A percentile compares a stretch with the other conserved stretches of the same genome.
Evolutionary conservation across 2,888 invertebrate species (phyloP).

Genomic region (Ophraella communa): DNA sequence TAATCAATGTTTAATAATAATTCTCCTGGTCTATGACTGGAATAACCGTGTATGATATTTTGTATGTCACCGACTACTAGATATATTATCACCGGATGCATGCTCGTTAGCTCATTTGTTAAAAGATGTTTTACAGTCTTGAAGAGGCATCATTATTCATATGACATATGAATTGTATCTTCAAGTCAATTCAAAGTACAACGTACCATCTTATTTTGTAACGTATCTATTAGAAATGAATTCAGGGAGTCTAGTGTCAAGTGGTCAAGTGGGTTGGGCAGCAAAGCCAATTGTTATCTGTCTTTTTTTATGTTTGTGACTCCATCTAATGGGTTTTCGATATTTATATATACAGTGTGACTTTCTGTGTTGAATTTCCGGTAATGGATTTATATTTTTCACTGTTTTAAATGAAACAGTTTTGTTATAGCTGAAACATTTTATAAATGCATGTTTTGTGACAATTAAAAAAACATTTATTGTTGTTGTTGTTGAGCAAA

Average conservation of each 20-base stretch:
- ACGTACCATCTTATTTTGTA: slow-evolving; percentile 9
- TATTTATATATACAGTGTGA: not conserved
- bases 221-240: slow-evolving; percentile 26
- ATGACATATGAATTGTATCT: slow-evolving; percentile 26
- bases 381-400: no score
- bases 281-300: not conserved
- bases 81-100: slow-evolving; percentile 30
- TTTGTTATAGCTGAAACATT: no score
- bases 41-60: slow-evolving; percentile 14
- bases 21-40: not conserved
- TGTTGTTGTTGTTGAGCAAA: no score
- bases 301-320: not conserved
- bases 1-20: not conserved
- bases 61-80: slow-evolving; percentile 28
- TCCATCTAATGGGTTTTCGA: not conserved
- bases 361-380: not conserved
- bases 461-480: no score
- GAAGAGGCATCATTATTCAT: slow-evolving; percentile 25
- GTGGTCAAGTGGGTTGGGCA: slow-evolving; percentile 5
- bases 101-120: slow-evolving; percentile 31
- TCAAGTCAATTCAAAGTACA: slow-evolving; percentile 2
- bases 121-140: slow-evolving; percentile 24
- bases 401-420: no score
- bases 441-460: no score
- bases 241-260: slow-evolving; percentile 19